Base-by-base conservation (phyloP, 2,888 invertebrate genomes). In the Euplexia lucipara region DNA sequence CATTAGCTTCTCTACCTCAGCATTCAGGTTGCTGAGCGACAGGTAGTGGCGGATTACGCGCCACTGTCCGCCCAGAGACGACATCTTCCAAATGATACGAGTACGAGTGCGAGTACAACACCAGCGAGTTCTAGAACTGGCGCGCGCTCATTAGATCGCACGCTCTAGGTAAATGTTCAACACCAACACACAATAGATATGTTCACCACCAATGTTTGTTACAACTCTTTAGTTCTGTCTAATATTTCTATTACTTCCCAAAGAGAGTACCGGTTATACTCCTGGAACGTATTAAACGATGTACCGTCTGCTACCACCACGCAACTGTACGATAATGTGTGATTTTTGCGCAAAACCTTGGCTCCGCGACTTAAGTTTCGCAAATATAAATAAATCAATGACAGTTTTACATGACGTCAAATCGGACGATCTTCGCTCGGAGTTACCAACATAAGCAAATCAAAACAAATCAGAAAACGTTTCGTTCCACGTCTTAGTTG, bases 11-110 rank as follows among this genome's bases (percentile, higher is more conserved):
- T 95, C 94, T 9, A 92, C 88, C 82, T 95, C 95, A 0, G 90
- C 59, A 51, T 91, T 89, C 65, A 94, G 83, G 78, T 91, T 92
- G 34, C 83, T 84, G 65, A 91, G 79, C 10, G 94, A 92, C 45
- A 95, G 85, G 77, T 92, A 94, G 78, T 93, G 93, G 22, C 95
- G 86, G 53, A 95, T 90, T 47, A 93, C 82, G 26, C 91, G 87
- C 95, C 95, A 95, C 86, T 94, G 95, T 22, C 92, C 89, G 18
- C 95, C 93, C 54, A 93, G 75, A 4, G 94, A 94, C 73, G 94
- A 92, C 93, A 93, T 94, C 41, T 32, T 75, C 44, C 35, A 9
- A 16, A 35, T 16, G 18, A 0, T 12, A 37, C 32, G 1, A 12
- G 20, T 6, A 35, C 49, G 32, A 20, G 14, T 30, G 39, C 48